A percentile compares a stretch with the other conserved stretches of the same genome.
These are phyloP conservation scores for Brachyptera risi DNA, from an alignment of 2,888 invertebrate species.

Conservation along the genomic window DNA sequence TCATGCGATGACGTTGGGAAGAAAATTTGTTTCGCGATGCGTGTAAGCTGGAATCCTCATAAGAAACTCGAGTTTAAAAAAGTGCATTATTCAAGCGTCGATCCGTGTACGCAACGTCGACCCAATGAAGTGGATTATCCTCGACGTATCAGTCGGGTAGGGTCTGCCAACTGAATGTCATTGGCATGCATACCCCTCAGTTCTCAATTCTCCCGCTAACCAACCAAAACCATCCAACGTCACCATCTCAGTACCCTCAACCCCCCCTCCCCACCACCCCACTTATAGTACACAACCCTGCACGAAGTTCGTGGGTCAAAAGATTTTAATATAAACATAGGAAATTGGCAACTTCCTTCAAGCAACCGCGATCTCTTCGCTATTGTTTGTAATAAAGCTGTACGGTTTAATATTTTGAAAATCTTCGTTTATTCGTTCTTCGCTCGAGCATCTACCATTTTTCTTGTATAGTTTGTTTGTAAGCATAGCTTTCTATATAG, in stretches of 20 bases:
- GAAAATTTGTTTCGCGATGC: not conserved
- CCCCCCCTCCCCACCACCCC: not conserved
- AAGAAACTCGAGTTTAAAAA: constrained; percentile 15
- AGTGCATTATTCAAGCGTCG: not conserved
- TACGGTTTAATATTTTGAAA: not conserved
- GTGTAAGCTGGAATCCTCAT: not conserved
- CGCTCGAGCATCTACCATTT: no score
- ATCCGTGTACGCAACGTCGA: not conserved
- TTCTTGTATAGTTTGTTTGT: no score
- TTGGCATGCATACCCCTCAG: no score
- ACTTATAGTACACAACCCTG: not conserved
- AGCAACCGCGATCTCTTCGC: constrained; percentile 1
- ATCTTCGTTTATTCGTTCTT: no score
- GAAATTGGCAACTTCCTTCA: constrained; percentile 18
- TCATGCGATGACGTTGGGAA: not conserved
- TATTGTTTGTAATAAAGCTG: not conserved
- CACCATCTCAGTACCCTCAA: not conserved
- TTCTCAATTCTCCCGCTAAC: no score
- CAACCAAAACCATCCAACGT: no score
- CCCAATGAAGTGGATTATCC: constrained; percentile 16
- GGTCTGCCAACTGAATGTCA: constrained; percentile 15
- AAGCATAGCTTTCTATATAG: not conserved
- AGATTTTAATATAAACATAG: constrained; percentile 20
- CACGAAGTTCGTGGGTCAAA: constrained; percentile 1
- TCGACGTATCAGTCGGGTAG: not conserved